phyloP scores from a whole-genome alignment of 2,113 vertebrate species.

The Hemiprocne comata region DNA sequence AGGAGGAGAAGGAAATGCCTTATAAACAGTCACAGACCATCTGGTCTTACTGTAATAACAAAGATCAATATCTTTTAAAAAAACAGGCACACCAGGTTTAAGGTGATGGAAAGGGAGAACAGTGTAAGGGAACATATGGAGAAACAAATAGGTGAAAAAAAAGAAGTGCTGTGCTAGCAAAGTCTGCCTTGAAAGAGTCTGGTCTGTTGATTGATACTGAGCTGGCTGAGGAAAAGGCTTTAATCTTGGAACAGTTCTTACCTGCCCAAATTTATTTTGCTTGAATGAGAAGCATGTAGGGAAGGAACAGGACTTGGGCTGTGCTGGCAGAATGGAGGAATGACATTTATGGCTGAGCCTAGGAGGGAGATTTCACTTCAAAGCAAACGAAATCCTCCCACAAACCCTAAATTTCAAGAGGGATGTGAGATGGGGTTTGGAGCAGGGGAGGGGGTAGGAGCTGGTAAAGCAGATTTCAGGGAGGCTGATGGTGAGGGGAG shows the following conservation, averaged over 20 bases:
- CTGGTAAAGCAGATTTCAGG: not conserved
- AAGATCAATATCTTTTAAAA: not conserved
- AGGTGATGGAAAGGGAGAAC: not conserved
- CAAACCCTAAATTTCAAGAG: not conserved
- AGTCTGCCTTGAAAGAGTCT: not conserved
- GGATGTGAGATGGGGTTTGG: not conserved
- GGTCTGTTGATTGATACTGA: not conserved
- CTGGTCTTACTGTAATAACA: not conserved
- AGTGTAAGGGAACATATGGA: not conserved
- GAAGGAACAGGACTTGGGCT: not conserved
- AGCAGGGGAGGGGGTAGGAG: not conserved
- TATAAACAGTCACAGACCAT: not conserved
- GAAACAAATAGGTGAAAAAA: constrained; percentile 21
- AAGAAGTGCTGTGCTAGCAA: not conserved
- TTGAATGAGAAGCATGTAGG: not conserved
- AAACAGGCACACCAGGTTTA: not conserved
- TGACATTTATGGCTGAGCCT: not conserved
- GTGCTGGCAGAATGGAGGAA: not conserved
- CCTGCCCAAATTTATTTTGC: not conserved
- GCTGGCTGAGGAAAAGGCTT: not conserved
- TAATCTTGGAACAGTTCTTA: not conserved
- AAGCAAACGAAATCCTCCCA: constrained; percentile 14
- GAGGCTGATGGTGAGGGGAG: not conserved
- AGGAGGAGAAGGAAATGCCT: not conserved
- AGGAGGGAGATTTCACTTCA: not conserved